Percentiles rank a stretch among this genome's conserved stretches.
phyloP scores from a whole-genome alignment of 1,140 invertebrate species.

The Rhynchophorus ferrugineus region DNA sequence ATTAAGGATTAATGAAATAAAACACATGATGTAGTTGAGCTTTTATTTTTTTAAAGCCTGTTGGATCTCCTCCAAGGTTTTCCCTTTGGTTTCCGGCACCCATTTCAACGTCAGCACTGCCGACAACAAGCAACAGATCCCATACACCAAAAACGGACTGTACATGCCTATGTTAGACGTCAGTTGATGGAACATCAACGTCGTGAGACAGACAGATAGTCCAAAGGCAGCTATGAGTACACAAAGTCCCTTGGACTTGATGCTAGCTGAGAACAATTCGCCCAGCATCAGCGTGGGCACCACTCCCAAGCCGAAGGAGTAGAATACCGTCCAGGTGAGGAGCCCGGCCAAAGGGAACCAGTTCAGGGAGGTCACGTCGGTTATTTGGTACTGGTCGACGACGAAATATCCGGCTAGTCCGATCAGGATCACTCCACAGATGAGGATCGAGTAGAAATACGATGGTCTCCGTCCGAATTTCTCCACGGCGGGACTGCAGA shows the following conservation, averaged over 20 bases:
- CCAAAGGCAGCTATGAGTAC: conserved; percentile 26
- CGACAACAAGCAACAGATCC: conserved; percentile 59
- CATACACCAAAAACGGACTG: conserved; percentile 76
- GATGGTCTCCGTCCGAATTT: conserved; percentile 34
- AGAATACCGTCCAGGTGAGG: conserved; percentile 29
- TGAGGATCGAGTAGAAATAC: conserved; percentile 22
- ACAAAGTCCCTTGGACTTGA: conserved; percentile 32
- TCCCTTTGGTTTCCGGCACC: conserved; percentile 86
- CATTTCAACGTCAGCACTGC: conserved; percentile 68
- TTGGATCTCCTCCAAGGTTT: conserved; percentile 82
- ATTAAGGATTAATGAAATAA: no score
- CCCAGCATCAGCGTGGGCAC: conserved; percentile 35
- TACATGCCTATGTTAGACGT: conserved; percentile 52
- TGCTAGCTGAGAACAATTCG: conserved; percentile 36
- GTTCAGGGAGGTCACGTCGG: conserved; percentile 29
- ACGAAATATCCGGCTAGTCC: conserved; percentile 45
- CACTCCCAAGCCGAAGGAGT: conserved; percentile 31
- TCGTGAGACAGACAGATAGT: conserved; percentile 34
- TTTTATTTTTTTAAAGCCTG: conserved; percentile 57
- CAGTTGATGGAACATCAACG: conserved; percentile 37
- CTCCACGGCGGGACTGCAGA: conserved; percentile 49
- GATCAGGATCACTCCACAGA: conserved; percentile 25
- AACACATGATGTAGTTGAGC: no score
- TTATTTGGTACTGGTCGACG: conserved; percentile 14
- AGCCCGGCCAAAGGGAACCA: conserved; percentile 33